Percentiles rank a stretch among this genome's conserved stretches.
Conservation (phyloP, 2,113 vertebrate species). For the Arvicanthis niloticus region DNA sequence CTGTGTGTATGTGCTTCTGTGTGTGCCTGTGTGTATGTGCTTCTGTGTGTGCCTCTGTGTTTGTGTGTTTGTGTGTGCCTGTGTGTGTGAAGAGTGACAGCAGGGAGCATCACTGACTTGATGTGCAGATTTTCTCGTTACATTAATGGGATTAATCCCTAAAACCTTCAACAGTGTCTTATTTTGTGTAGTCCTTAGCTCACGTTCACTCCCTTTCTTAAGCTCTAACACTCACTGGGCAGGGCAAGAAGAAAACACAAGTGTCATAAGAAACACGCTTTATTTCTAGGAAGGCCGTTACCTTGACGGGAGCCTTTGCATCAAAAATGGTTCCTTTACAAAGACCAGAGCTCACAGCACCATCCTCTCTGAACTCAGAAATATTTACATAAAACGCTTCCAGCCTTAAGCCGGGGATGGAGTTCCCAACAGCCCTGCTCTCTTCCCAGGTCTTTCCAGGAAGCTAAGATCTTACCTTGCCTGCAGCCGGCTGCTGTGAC, state of each 20-base stretch:
- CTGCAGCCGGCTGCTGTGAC: background rate
- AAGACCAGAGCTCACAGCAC: background rate
- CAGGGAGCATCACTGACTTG: background rate
- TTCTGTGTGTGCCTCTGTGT: too few species aligned
- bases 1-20: accelerated
- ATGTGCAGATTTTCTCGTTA: constrained; percentile 41
- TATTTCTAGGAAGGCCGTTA: background rate
- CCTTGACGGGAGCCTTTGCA: background rate
- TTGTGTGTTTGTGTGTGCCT: accelerated
- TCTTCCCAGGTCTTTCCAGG: background rate
- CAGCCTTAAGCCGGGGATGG: background rate
- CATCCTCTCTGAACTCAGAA: background rate
- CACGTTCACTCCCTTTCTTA: background rate
- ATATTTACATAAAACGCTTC: background rate
- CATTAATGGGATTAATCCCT: constrained; percentile 21
- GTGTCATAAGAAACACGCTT: background rate
- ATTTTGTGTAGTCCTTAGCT: constrained; percentile 22
- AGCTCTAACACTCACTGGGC: background rate
- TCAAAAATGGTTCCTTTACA: background rate
- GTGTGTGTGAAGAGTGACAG: background rate
- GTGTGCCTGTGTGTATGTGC: background rate
- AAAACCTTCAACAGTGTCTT: background rate
- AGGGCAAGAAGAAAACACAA: background rate
- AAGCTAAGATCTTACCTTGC: background rate
- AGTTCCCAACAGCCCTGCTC: background rate